Evolutionary conservation across 2,113 vertebrate genomes (phyloP).

Genomic region (Neotoma lepida): DNA sequence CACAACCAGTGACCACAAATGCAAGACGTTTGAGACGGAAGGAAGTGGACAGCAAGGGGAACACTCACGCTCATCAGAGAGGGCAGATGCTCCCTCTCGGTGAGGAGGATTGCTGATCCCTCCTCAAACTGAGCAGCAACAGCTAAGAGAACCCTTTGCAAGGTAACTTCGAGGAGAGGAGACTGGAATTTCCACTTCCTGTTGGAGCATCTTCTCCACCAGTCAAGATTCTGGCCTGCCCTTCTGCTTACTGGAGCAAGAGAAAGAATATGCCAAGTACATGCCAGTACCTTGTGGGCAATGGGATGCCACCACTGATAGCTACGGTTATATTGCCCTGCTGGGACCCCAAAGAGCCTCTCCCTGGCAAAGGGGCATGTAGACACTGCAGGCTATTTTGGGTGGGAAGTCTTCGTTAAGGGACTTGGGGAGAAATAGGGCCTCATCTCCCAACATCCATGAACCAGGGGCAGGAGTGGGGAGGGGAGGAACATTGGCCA

Average conservation of each 20-base stretch:
- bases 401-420: neutral
- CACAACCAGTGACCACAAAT: neutral
- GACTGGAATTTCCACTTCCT: neutral
- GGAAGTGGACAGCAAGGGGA: neutral
- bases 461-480: neutral
- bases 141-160: neutral
- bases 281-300: neutral
- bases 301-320: neutral
- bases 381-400: neutral
- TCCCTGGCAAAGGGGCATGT: neutral
- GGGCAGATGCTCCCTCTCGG: too few relatives aligned
- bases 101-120: neutral
- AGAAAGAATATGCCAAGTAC: neutral
- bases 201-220: neutral
- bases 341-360: neutral
- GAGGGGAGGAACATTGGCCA: neutral
- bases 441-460: neutral
- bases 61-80: neutral
- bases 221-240: neutral
- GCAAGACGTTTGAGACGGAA: neutral
- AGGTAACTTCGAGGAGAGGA: neutral
- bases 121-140: neutral
- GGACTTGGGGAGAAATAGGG: neutral
- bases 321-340: neutral
- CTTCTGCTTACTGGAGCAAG: neutral